A percentile compares a stretch with the other conserved stretches of the same genome.
Conservation (phyloP, 1,140 invertebrate species). For the Lepidurus packardi region DNA sequence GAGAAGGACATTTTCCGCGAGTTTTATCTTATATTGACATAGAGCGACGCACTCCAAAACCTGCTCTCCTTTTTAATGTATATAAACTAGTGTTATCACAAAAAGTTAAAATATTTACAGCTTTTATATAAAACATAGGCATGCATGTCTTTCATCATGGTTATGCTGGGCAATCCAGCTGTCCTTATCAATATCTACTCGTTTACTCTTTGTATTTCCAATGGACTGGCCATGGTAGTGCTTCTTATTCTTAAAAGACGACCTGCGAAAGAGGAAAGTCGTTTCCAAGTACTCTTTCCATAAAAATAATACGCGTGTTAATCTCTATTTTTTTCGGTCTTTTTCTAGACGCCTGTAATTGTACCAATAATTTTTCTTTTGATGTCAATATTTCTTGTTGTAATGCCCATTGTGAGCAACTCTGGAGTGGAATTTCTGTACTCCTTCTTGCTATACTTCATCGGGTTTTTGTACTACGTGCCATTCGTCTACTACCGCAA, state of each 20-base stretch:
- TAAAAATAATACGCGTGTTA: neutral
- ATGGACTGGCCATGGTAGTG: constrained; percentile 48
- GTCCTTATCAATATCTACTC: constrained; percentile 53
- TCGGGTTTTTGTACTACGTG: constrained; percentile 67
- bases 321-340: constrained; percentile 28
- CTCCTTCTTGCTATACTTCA: constrained; percentile 62
- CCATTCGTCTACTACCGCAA: constrained; percentile 70
- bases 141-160: constrained; percentile 45
- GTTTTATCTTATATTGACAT: constrained; percentile 53
- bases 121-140: constrained; percentile 41
- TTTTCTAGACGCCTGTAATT: constrained; percentile 60
- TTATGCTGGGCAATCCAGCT: constrained; percentile 47
- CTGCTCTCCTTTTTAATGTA: constrained; percentile 52
- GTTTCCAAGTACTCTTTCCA: constrained; percentile 53
- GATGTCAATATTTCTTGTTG: constrained; percentile 65
- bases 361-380: constrained; percentile 68
- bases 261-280: constrained; percentile 47
- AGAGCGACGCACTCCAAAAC: constrained; percentile 50
- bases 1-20: constrained; percentile 52
- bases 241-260: constrained; percentile 46
- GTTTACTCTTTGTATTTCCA: constrained; percentile 53
- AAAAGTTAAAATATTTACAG: neutral
- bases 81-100: constrained; percentile 43
- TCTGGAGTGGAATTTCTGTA: constrained; percentile 72
- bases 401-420: constrained; percentile 68